Base-by-base conservation (phyloP, 1,140 invertebrate species). In the Chelonus insularis region DNA sequence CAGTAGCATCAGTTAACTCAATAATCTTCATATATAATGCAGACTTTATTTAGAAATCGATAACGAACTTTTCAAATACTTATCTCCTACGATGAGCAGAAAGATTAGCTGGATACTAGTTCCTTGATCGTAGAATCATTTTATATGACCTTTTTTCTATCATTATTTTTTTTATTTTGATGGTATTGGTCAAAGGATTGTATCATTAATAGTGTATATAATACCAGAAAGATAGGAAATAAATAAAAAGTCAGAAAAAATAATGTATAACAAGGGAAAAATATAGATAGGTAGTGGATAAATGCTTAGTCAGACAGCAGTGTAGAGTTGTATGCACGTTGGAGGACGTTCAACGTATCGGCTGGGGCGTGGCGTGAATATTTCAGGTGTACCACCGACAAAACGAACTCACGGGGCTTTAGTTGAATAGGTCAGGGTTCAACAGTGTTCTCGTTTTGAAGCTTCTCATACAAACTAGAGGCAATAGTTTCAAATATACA, bases 351-450 rank as follows among this genome's bases (percentile, higher is more conserved):
- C n/a, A 39, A 39, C 63, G 34, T 60, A 59, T 56, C 29, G 56
- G 39, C 8, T 39, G 32, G 56, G 39, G 58, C 47, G 41, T 29
- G 43, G 23, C 48, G 47, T 68, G 60, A 64, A 68, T 64, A 63
- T 63, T 65, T 63, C 36, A 63, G 58, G 61, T 61, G 61, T 32
- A 61, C 48, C 47, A 62, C 64, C 41, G 45, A 57, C 51, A 57
- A 60, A 66, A 62, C 51, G 60, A 63, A 62, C 52, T 57, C 43
- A 41, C 45, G 25, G 18, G 12, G 43, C 41, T 66, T 66, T 62
- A 59, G 56, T 47, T 14, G 60, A 57, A 59, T 62, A 65, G 64
- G 64, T 65, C 64, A 65, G 64, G 60, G 60, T 62, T 66, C 60
- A 66, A 57, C 51, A 29, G 57, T 60, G 34, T 34, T 55, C 2